phyloP scores from a whole-genome alignment of 1,140 invertebrate species.

The Drosophila carrolli region DNA sequence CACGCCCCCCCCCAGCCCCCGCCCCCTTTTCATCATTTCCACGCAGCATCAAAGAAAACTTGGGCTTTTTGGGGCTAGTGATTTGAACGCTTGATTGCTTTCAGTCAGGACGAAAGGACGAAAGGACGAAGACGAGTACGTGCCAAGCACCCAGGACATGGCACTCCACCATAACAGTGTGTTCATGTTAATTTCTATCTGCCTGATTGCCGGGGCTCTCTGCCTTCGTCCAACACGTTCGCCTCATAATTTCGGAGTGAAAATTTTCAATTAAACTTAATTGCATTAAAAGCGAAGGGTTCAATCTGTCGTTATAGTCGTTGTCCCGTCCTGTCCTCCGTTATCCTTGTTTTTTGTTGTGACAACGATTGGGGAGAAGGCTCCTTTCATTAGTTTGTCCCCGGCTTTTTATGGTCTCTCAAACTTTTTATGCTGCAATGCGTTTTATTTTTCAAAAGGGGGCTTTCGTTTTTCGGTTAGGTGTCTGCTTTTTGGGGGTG shows the following conservation, averaged over 20 bases:
- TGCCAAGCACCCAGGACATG: conserved; percentile 66
- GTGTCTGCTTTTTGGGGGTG: conserved; percentile 7
- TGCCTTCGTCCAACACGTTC: conserved; percentile 58
- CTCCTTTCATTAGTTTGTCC: conserved; percentile 49
- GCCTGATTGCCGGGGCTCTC: conserved; percentile 63
- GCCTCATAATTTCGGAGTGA: conserved; percentile 80
- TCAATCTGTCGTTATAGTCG: conserved; percentile 78
- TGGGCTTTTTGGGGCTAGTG: conserved; percentile 77
- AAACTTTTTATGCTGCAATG: conserved; percentile 72
- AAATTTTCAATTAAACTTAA: conserved; percentile 84
- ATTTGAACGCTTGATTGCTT: conserved; percentile 82
- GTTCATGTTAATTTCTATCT: conserved; percentile 81
- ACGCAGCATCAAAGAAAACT: conserved; percentile 75
- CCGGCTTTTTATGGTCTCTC: conserved; percentile 57
- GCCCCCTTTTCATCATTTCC: not conserved
- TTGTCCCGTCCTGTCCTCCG: conserved; percentile 21
- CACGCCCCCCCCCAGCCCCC: conserved; percentile 3
- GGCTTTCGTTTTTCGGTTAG: conserved; percentile 1
- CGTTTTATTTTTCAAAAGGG: conserved; percentile 37
- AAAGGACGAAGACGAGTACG: conserved; percentile 47
- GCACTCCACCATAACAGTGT: conserved; percentile 45
- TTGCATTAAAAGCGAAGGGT: conserved; percentile 83
- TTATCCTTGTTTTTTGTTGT: conserved; percentile 34
- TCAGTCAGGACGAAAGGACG: conserved; percentile 32
- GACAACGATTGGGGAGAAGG: conserved; percentile 24